phyloP scores from a whole-genome alignment of 2,888 invertebrate genomes.

The Chironomus riparius region DNA sequence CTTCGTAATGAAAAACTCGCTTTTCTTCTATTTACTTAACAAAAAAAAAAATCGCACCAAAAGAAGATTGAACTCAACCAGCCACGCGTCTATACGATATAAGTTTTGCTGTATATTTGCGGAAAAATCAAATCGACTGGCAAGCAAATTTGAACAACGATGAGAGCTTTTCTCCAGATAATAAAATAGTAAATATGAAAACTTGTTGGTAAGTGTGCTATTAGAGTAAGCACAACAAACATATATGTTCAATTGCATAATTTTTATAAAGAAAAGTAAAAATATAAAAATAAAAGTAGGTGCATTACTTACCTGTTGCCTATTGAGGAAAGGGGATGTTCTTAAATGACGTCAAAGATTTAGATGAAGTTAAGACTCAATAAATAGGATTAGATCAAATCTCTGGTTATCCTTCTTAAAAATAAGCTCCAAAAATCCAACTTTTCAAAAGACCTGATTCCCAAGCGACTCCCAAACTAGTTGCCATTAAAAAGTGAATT shows the following conservation, averaged over 20 bases:
- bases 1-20: background rate
- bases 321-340: background rate
- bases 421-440: too few species aligned
- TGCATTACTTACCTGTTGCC: background rate
- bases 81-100: background rate
- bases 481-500: too few species aligned
- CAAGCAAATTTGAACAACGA: too few species aligned
- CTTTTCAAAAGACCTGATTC: too few species aligned
- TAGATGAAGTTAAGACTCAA: too few species aligned
- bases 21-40: background rate
- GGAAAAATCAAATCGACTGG: background rate
- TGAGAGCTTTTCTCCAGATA: background rate
- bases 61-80: background rate
- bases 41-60: background rate
- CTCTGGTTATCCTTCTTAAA: too few species aligned
- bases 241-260: background rate
- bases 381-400: too few species aligned
- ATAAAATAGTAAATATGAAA: background rate
- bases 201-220: background rate
- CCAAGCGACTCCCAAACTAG: too few species aligned
- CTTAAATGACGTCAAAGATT: background rate
- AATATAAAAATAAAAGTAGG: background rate
- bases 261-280: background rate
- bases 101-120: background rate
- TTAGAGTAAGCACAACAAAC: background rate